Base-by-base conservation (phyloP, 2,888 invertebrate species). In the Poecilus cupreus region DNA sequence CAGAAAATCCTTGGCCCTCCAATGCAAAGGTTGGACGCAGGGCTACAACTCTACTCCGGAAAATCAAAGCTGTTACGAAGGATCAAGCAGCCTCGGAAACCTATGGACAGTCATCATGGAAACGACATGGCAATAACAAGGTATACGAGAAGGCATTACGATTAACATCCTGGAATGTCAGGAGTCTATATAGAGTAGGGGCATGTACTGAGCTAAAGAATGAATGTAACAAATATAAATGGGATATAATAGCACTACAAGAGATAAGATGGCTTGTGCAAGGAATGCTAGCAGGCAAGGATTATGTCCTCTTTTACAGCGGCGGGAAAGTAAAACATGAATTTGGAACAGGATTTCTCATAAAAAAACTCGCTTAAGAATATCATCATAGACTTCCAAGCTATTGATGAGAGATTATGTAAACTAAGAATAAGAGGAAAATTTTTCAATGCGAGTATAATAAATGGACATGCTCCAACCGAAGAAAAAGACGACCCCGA, bases 391-490 rank as follows among this genome's bases (percentile, higher is more conserved):
- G 13, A 22, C 16, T 74, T 46, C 18, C 16, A 39, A 22, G 11
- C 74, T 46, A 46, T 74, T 2, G 18, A 20, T 20, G 16, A 13
- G 3, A 74, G 74, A 37, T 24, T 74, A 46, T 46, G 22, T 22
- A 39, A 43, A 13, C 4, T 74, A 39, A n/a, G 46, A 16, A 0
- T 46, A 39, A 39, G 46, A 2, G 74, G 74, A n/a, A 18, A 22
- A 11, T 74, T 74, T 46, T 74, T 74, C 22, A 74, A 74, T 2
- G 3, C 8, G 0, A 20, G 20, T 11, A 57, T 84, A 24, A 76
- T 83, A 10, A 81, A 81, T 72, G 64, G 43, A 8, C 79, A 83
- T 64, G 82, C 82, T 3, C 83, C 83, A 18, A 84, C 82, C 8
- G 82, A 84, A 22, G 82, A 82, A 20, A 64, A 51, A 20, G 60